Conservation (phyloP, 2,888 invertebrate genomes). For the Parasteatoda lunata region DNA sequence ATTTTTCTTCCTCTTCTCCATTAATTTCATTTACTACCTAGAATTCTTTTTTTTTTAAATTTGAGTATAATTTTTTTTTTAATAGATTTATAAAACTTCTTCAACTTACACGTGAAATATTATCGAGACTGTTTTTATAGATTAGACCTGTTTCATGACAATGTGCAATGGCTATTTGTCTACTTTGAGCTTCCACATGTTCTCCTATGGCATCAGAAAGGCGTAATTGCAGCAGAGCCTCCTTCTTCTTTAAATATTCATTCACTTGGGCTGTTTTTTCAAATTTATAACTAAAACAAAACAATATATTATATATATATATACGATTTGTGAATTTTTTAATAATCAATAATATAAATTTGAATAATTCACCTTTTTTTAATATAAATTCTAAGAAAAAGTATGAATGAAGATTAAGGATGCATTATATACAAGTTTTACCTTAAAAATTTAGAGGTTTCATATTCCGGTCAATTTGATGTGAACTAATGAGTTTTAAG, state of each 20-base stretch:
- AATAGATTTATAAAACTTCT: not conserved
- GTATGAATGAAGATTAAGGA: not conserved
- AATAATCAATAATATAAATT: not conserved
- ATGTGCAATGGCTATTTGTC: not conserved
- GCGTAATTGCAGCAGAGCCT: conserved; percentile 12
- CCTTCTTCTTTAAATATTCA: conserved; percentile 34
- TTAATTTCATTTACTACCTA: too few relatives aligned
- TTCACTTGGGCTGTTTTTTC: conserved; percentile 5
- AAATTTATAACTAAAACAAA: conserved; percentile 25
- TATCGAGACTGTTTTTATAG: conserved; percentile 7
- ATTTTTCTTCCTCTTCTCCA: too few relatives aligned
- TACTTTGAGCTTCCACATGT: conserved; percentile 21
- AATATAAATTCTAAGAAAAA: not conserved
- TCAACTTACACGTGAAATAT: conserved; percentile 30
- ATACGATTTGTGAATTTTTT: not conserved
- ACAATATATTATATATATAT: not conserved
- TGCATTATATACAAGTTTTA: not conserved
- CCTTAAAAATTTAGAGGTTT: not conserved
- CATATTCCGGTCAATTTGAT: too few relatives aligned
- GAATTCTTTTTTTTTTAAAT: too few relatives aligned
- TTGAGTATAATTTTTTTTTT: too few relatives aligned
- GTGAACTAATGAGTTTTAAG: too few relatives aligned
- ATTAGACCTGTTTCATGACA: not conserved
- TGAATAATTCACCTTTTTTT: not conserved
- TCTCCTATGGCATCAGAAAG: conserved; percentile 9